These are phyloP conservation scores for Hirtodrosophila duncani DNA, from an alignment of 2,888 invertebrate genomes.

Conservation along the genomic window DNA sequence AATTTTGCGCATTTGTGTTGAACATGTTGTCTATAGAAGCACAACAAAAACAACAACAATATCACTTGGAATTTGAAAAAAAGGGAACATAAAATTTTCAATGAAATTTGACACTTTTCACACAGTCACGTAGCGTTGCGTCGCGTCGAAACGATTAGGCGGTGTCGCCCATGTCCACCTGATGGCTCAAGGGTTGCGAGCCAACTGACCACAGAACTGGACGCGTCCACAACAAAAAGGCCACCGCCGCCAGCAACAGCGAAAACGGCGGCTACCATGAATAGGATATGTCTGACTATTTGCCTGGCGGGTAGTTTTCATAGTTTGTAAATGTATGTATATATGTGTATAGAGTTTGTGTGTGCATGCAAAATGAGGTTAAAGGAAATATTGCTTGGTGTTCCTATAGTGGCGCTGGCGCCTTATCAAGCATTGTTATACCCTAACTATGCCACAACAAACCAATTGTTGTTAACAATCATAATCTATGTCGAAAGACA, in stretches of 20 bases:
- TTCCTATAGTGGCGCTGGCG: constrained; percentile 35
- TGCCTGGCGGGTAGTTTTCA: constrained; percentile 58
- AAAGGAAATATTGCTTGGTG: constrained; percentile 71
- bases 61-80: constrained; percentile 45
- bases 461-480: too few species aligned
- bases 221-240: constrained; percentile 65
- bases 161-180: constrained; percentile 38
- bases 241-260: constrained; percentile 1
- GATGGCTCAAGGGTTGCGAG: constrained; percentile 70
- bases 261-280: too few species aligned
- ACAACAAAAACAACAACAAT: constrained; percentile 6
- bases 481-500: too few species aligned
- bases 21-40: constrained; percentile 59
- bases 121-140: constrained; percentile 16
- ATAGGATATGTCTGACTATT: constrained; percentile 24
- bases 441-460: not conserved
- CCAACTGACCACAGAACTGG: constrained; percentile 75
- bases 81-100: constrained; percentile 12
- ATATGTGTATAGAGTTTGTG: constrained; percentile 35
- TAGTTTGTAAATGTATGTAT: constrained; percentile 4
- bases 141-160: constrained; percentile 18
- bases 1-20: constrained; percentile 75
- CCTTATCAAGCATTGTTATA: constrained; percentile 34
- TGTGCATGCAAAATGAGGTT: constrained; percentile 73
- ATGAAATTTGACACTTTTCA: constrained; percentile 38